Percentiles rank a stretch among this genome's conserved stretches.
phyloP scores from a whole-genome alignment of 2,113 vertebrate species.

The Vicugna pacos region DNA sequence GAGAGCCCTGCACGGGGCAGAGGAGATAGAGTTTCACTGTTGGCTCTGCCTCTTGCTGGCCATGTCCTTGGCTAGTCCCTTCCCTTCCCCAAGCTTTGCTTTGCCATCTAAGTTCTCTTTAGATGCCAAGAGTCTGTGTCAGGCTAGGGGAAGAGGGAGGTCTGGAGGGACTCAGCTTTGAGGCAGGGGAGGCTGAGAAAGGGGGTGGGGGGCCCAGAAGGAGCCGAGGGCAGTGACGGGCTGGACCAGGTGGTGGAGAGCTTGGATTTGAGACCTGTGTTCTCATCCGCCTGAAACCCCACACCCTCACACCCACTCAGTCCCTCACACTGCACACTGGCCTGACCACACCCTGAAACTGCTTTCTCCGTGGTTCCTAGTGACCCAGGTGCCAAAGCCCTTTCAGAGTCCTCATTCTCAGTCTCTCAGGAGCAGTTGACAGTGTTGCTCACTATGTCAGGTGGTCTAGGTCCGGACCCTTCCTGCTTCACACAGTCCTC shows the following conservation, averaged over 20 bases:
- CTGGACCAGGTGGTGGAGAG: neutral
- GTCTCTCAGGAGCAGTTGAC: neutral
- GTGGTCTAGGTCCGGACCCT: neutral
- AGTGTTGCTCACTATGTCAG: neutral
- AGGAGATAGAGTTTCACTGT: accelerated
- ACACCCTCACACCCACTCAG: too few relatives aligned
- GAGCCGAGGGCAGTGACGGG: neutral
- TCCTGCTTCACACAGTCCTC: neutral
- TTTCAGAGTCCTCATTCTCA: neutral
- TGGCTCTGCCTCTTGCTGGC: neutral
- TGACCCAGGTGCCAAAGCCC: neutral
- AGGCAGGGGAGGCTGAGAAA: neutral
- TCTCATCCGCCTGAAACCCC: neutral
- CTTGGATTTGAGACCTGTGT: neutral
- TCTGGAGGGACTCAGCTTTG: neutral
- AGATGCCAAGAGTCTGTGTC: neutral
- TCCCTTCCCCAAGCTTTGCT: neutral
- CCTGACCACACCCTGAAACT: neutral
- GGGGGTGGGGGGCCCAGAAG: neutral
- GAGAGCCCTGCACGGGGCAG: too few relatives aligned
- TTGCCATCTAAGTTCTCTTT: neutral
- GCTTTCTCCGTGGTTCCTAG: accelerated
- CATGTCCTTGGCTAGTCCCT: neutral
- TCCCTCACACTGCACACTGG: neutral
- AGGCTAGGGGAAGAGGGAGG: neutral